Evolutionary conservation across 2,888 invertebrate species (phyloP), one percentile per base, ranked within the genome.

Genomic region (Chironomus tentans): DNA sequence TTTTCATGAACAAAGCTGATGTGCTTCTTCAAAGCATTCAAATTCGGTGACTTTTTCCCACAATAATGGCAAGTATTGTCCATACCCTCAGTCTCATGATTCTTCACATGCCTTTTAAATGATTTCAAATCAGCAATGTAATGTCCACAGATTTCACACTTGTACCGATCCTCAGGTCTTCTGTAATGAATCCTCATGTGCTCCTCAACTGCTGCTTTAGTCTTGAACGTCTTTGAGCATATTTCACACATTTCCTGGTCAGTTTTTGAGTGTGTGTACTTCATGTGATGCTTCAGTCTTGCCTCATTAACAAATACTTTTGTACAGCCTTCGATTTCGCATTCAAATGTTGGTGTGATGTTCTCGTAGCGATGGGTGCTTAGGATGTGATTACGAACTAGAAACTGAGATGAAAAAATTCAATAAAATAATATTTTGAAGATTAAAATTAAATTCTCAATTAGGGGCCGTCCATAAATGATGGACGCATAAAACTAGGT

Each of bases 311-410:
- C 46, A 21, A 74, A 74, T 47, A 21, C 47, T 68, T 74, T 74
- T 22, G 7, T 4, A 12, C 74, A 74, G 12, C 47, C 74, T 7
- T 74, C 48, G 5, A 47, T 46, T 10, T 2, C 21, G 48, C 74
- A 74, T 13, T 10, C 46, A 10, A 22, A 47, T 0, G 47, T 18
- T 13, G 74, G 65, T 48, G 24, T 47, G 0, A 74, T 22, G 12
- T 74, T 74, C 6, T 74, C 68, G 12, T 68, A 68, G 2, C 61
- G 61, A 22, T 74, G 74, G 22, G 68, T 68, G 2, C 82, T 82
- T 0, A 80, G 80, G 76, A 82, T 80, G 77, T 84, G 83, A 78
- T 83, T 82, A 47, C 83, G 82, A n/a, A 82, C 76, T n/a, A 82
- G 78, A 78, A 82, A 82, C 78, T 38, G 38, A 10, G 10, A 38